phyloP scores from a whole-genome alignment of 53 echinoderm and acorn worm species.

The Henricia sp. region DNA sequence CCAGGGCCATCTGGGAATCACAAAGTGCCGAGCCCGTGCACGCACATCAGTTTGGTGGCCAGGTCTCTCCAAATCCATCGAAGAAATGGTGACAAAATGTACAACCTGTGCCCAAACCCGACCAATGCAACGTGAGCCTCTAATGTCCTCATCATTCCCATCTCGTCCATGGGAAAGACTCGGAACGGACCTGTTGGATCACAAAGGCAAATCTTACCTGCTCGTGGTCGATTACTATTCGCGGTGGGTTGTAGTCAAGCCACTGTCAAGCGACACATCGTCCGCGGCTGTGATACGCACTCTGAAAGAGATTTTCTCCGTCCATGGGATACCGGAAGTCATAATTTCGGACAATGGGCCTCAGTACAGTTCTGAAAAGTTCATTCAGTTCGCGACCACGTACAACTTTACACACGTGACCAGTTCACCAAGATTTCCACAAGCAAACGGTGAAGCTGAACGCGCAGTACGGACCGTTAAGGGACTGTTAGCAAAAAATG shows the following conservation, averaged over 20 bases:
- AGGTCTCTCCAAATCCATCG: not conserved
- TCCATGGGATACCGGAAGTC: slow-evolving; percentile 52
- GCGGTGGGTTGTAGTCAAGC: slow-evolving; percentile 43
- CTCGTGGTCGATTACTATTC: slow-evolving; percentile 69
- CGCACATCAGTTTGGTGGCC: not conserved
- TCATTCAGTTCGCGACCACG: not conserved
- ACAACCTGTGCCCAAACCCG: not conserved
- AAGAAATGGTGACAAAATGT: not conserved
- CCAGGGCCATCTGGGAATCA: slow-evolving; percentile 18
- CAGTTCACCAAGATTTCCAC: not conserved
- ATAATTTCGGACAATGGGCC: slow-evolving; percentile 42
- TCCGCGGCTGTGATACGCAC: slow-evolving; percentile 16
- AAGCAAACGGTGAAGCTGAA: slow-evolving; percentile 38
- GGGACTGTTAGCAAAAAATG: not conserved
- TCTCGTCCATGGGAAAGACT: no score
- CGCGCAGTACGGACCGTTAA: slow-evolving; percentile 40
- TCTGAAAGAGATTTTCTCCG: slow-evolving; percentile 45
- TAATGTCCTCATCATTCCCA: slow-evolving; percentile 4
- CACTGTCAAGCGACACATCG: not conserved
- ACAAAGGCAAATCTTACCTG: no score
- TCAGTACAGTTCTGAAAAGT: slow-evolving; percentile 9
- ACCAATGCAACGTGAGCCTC: not conserved
- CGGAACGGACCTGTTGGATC: no score
- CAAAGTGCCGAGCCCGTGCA: not conserved
- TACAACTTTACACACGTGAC: slow-evolving; percentile 13